These are phyloP conservation scores for Pomacea maculata DNA, from an alignment of 1,140 invertebrate genomes.

Conservation along the genomic window DNA sequence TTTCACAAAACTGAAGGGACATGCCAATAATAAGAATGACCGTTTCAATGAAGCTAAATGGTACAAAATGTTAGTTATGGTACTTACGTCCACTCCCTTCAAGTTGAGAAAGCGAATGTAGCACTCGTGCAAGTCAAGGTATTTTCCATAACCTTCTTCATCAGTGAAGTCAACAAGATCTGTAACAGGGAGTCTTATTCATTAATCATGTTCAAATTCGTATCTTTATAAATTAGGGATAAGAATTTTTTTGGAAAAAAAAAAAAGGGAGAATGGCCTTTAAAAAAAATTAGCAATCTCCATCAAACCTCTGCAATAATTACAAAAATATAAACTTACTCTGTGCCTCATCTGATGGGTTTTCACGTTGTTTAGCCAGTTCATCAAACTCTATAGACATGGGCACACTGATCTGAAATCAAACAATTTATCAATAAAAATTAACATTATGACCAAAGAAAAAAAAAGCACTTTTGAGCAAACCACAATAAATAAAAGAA, in stretches of 20 bases:
- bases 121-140: constrained; percentile 97
- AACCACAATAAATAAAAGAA: too few species aligned
- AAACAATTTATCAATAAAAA: constrained; percentile 12
- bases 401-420: constrained; percentile 78
- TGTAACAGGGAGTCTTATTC: constrained; percentile 22
- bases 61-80: not conserved
- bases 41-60: not conserved
- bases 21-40: too few species aligned
- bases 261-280: not conserved
- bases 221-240: not conserved
- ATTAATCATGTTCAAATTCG: not conserved
- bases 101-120: constrained; percentile 97
- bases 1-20: not conserved
- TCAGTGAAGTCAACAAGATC: constrained; percentile 95
- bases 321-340: constrained; percentile 58
- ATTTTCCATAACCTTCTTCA: constrained; percentile 99
- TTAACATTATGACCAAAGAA: too few species aligned
- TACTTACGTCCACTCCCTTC: constrained; percentile 88
- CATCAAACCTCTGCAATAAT: not conserved
- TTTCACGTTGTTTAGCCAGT: constrained; percentile 87
- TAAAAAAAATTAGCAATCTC: not conserved
- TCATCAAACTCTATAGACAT: constrained; percentile 98
- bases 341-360: constrained; percentile 80
- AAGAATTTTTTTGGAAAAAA: not conserved
- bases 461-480: too few species aligned